phyloP scores from a whole-genome alignment of 1,140 invertebrate genomes.

The Danaus melanippus region DNA sequence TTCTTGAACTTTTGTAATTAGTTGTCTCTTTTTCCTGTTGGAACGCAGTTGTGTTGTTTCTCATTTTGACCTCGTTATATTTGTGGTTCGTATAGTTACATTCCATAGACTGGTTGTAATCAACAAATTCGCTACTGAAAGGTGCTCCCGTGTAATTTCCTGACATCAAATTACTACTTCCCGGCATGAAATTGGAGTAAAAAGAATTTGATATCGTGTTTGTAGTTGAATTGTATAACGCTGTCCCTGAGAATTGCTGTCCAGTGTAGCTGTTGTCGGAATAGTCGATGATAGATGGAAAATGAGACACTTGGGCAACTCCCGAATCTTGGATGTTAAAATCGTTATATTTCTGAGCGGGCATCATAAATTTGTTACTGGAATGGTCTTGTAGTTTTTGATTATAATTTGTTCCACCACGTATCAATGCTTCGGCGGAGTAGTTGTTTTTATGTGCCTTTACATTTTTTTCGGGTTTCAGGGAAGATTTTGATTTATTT shows the following conservation, averaged over 20 bases:
- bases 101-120: constrained; percentile 57
- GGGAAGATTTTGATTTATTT: constrained; percentile 41
- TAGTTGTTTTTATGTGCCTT: constrained; percentile 64
- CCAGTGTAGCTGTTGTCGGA: constrained; percentile 52
- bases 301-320: constrained; percentile 63
- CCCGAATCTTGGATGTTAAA: constrained; percentile 51
- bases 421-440: constrained; percentile 59
- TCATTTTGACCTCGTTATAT: constrained; percentile 58
- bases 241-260: constrained; percentile 59
- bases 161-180: constrained; percentile 52
- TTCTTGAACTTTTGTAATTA: constrained; percentile 47
- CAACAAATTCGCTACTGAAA: constrained; percentile 58
- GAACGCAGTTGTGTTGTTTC: constrained; percentile 39
- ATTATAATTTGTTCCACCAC: constrained; percentile 45
- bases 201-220: constrained; percentile 66
- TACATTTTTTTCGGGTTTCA: constrained; percentile 47
- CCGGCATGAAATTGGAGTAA: constrained; percentile 63
- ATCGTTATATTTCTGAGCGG: constrained; percentile 53
- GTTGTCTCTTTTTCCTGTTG: constrained; percentile 47
- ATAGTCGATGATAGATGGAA: constrained; percentile 61
- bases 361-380: constrained; percentile 43
- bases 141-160: constrained; percentile 49
- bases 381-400: constrained; percentile 53
- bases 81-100: constrained; percentile 62
- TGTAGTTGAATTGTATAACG: constrained; percentile 57